phyloP scores from a whole-genome alignment of 1,140 invertebrate genomes.

The Agraylea sexmaculata region DNA sequence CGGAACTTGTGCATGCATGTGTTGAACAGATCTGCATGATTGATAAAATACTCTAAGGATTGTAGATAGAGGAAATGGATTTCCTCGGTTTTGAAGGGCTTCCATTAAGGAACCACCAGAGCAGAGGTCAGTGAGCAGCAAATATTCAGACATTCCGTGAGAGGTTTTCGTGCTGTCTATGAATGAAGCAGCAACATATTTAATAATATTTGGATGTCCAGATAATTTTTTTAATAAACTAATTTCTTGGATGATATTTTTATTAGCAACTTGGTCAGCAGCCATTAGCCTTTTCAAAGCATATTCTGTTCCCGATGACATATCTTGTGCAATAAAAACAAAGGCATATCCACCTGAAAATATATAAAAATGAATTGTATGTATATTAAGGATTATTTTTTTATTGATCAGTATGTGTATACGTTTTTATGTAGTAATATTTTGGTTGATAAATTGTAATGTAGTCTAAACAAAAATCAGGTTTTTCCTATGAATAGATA shows the following conservation, averaged over 20 bases:
- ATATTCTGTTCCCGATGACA: constrained; percentile 75
- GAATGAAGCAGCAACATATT: constrained; percentile 63
- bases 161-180: constrained; percentile 55
- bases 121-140: constrained; percentile 61
- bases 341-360: constrained; percentile 85
- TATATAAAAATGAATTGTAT: constrained; percentile 18
- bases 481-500: too few species aligned
- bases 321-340: constrained; percentile 87
- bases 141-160: constrained; percentile 58
- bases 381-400: too few species aligned
- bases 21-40: constrained; percentile 76
- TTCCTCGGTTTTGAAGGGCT: constrained; percentile 52
- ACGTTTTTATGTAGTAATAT: too few species aligned
- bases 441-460: too few species aligned
- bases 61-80: constrained; percentile 53
- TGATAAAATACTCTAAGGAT: constrained; percentile 89
- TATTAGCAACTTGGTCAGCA: constrained; percentile 65
- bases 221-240: constrained; percentile 64
- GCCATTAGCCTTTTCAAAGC: constrained; percentile 78
- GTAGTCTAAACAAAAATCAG: too few species aligned
- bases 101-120: constrained; percentile 70
- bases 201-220: constrained; percentile 69
- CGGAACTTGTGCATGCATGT: constrained; percentile 84
- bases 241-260: constrained; percentile 66
- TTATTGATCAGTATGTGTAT: too few species aligned